Evolutionary conservation across 2,113 vertebrate species (phyloP).

Genomic region (Phalacrocorax aristotelis): DNA sequence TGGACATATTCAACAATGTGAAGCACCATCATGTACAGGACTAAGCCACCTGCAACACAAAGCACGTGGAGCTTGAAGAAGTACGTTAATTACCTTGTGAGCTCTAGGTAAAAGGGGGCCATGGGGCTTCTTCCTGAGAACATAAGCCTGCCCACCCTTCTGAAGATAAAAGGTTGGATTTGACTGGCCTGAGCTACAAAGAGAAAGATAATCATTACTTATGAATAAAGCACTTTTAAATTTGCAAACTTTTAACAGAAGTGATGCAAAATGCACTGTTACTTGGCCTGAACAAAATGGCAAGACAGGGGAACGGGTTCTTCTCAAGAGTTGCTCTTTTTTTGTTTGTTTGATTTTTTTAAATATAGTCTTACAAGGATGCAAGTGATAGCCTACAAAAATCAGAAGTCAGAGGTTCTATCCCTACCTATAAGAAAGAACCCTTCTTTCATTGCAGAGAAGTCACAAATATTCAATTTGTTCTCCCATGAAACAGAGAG

Average conservation of each 20-base stretch:
- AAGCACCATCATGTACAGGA: rapidly evolving
- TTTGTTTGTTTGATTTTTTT: not conserved
- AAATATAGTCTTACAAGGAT: not conserved
- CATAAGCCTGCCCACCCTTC: conserved; percentile 77
- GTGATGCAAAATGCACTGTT: not conserved
- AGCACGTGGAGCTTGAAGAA: not conserved
- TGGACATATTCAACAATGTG: not conserved
- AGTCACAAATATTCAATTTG: not conserved
- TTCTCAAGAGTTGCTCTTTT: not conserved
- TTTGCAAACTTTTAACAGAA: not conserved
- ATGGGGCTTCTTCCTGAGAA: conserved; percentile 91
- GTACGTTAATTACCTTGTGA: conserved; percentile 78
- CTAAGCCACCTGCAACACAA: not conserved
- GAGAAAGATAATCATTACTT: not conserved
- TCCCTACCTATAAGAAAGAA: not conserved
- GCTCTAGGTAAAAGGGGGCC: conserved; percentile 86
- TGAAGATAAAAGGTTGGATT: conserved; percentile 91
- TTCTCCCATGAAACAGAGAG: not conserved
- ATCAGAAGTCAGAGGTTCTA: not conserved
- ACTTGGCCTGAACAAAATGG: not conserved
- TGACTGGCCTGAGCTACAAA: conserved; percentile 85
- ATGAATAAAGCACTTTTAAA: not conserved
- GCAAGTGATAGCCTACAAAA: not conserved
- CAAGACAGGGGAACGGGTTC: not conserved
- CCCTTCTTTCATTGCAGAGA: not conserved